Base-by-base conservation (phyloP, 2,888 invertebrate genomes). In the Taenaris catops region DNA sequence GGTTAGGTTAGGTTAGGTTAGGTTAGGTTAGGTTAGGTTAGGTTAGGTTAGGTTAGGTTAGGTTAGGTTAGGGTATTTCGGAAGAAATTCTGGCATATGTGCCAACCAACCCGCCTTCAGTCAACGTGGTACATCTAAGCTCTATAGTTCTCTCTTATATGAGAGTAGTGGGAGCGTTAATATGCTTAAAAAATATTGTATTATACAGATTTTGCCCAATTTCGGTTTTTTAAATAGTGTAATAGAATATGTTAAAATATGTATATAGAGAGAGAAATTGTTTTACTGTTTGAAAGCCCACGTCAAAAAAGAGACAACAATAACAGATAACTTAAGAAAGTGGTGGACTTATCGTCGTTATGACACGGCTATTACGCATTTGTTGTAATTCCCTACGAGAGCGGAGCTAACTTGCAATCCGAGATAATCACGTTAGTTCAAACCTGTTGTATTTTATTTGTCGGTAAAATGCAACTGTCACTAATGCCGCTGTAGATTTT, bases 311-410 rank as follows among this genome's bases (percentile, higher is more conserved):
- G 33, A 43, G 41, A 45, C 42, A 41, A 49, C 47, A 48, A 49
- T 46, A 44, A 35, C 34, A 40, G 36, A 38, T 18, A 33, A 56
- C 60, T 59, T 48, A 57, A 59, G 53, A 54, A 53, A 58, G 50
- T 56, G 48, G 48, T 50, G 52, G 64, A 69, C 63, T 68, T 65
- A 66, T 69, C 52, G 53, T 61, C 23, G 59, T 78, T 76, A 70
- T 73, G 71, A 63, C 71, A 72, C 62, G 64, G 52, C 57, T 55
- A 76, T 81, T 79, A 79, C 68, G 69, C 63, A 65, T 76, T 74
- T 68, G 70, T 63, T 58, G 71, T 70, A 72, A 79, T 72, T 67
- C 70, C 64, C 71, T 69, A 71, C 62, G 69, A 74, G 71, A 73
- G 70, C 67, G 65, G 46, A 67, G 63, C 63, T 49, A 69, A 66